Base-by-base conservation (phyloP, 1,140 invertebrate genomes). In the Solen grandis region DNA sequence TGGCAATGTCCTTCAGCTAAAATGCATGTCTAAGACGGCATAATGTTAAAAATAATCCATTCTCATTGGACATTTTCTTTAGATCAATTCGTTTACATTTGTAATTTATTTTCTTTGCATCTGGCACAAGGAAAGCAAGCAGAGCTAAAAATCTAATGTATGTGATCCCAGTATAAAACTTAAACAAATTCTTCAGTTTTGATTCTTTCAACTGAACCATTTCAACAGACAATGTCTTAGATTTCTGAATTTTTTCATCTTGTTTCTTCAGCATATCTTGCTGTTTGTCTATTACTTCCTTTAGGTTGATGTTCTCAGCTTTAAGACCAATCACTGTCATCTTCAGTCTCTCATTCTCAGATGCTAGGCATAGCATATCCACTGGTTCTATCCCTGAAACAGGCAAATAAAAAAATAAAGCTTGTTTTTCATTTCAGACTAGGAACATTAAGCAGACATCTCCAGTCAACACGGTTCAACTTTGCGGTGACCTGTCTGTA, bases 91-190 rank as follows among this genome's bases (percentile, higher is more conserved):
- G 33, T 78, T 65, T 70, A 25, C 25, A 68, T 72, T 63, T 79
- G 69, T 38, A 68, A 82, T 29, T 36, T 78, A 77, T 73, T 46
- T 74, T 83, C n/a, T 73, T 46, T 31, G 55, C 57, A 22, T 70
- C 50, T 36, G 59, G 59, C 52, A 65, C 60, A 46, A 66, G 52
- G 31, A 41, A 54, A 38, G 52, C 68, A 22, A 82, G 38, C 29
- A 36, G 5, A 62, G 66, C 75, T 13, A 70, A 22, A 54, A 22
- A 33, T 41, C 41, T 65, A 10, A 82, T 35, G 25, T 75, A 50
- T 13, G 63, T 75, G 25, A 75, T 55, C 31, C 83, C 65, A 41
- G 76, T 29, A 29, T 68, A 83, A 77, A 27, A 57, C 74, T 57
- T 1, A 78, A 57, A 36, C 38, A 70, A 16, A 22, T 13, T 8